Evolutionary conservation across 1,140 invertebrate genomes (phyloP).

Genomic region (Tetragonula clypearis): DNA sequence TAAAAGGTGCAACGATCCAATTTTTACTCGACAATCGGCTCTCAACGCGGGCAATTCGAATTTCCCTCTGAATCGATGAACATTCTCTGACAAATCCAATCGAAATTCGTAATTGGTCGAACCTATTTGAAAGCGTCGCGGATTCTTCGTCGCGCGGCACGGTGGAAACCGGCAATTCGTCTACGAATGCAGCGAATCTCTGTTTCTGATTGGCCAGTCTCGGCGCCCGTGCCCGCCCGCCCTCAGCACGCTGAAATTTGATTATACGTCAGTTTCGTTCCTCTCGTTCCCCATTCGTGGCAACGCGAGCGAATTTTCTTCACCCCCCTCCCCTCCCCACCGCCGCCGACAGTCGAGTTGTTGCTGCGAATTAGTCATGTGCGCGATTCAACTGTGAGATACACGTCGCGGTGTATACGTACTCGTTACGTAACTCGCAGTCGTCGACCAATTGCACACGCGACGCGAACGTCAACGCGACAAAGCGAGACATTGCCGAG

Average conservation of each 20-base stretch:
- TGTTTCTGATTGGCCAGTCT: background rate
- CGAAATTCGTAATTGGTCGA: background rate
- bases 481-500: too few relatives aligned
- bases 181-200: background rate
- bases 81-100: background rate
- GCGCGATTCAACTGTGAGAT: background rate
- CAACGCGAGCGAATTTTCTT: background rate
- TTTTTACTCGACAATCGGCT: background rate
- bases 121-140: background rate
- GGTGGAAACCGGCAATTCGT: background rate
- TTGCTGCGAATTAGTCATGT: too few relatives aligned
- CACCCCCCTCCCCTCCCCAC: too few relatives aligned
- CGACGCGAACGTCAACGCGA: background rate
- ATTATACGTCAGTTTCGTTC: background rate
- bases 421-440: background rate
- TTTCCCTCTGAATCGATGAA: background rate
- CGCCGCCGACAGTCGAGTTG: too few relatives aligned
- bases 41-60: too few relatives aligned
- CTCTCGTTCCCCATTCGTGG: background rate
- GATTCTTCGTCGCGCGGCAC: background rate
- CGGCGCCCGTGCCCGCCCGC: too few relatives aligned
- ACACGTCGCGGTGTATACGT: too few relatives aligned
- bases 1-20: too few relatives aligned
- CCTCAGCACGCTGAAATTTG: background rate
- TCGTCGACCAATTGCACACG: background rate